Conservation (phyloP, 2,888 invertebrate species). For the Chrysopilus asiliformis region DNA sequence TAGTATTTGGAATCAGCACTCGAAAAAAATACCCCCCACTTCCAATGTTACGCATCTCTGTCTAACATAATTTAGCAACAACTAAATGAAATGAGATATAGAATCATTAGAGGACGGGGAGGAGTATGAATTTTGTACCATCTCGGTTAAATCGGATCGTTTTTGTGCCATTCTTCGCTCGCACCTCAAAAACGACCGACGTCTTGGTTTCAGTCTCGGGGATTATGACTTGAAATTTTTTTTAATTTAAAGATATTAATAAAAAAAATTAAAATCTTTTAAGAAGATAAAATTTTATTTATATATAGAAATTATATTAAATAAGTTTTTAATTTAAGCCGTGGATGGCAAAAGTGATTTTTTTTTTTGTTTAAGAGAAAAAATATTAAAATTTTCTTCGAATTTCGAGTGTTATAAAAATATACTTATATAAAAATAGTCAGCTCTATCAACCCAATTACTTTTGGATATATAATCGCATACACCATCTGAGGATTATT, state of each 20-base stretch:
- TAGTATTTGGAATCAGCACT: slow-evolving; percentile 14
- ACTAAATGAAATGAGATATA: no score
- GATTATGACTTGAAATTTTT: slow-evolving; percentile 37
- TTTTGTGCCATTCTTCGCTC: slow-evolving; percentile 63
- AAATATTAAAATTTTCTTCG: not conserved
- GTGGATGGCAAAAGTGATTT: slow-evolving; percentile 33
- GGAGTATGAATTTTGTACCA: slow-evolving; percentile 13
- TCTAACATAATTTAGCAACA: no score
- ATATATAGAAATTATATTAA: slow-evolving; percentile 16
- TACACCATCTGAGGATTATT: no score
- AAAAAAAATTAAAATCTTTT: no score
- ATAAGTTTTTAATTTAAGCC: slow-evolving; percentile 28
- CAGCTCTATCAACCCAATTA: no score
- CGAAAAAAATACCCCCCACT: slow-evolving; percentile 12
- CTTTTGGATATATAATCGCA: no score
- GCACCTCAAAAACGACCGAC: slow-evolving; percentile 89
- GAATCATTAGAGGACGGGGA: no score
- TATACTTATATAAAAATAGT: no score
- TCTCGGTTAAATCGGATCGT: slow-evolving; percentile 22
- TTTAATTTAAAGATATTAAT: no score
- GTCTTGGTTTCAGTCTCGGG: slow-evolving; percentile 54
- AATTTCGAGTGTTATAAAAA: no score
- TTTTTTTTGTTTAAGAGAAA: not conserved
- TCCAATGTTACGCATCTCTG: slow-evolving; percentile 5
- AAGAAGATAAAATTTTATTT: no score